Conservation (phyloP, 2,888 invertebrate species). For the Tetheella fluctuosa region DNA sequence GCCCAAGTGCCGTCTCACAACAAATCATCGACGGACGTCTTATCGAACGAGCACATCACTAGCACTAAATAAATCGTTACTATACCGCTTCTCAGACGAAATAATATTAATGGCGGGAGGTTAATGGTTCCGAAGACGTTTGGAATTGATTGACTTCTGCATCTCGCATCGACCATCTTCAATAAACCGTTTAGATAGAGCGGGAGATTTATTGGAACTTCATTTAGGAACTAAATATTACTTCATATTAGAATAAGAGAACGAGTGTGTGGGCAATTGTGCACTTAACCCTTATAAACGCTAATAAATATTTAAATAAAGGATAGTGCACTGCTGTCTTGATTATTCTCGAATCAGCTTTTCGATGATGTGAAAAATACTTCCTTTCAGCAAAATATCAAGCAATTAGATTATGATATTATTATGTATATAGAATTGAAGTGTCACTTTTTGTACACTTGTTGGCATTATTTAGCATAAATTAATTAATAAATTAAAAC, state of each 20-base stretch:
- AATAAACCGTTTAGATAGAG: constrained; percentile 39
- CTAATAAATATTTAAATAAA: neutral
- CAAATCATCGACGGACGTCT: constrained; percentile 71
- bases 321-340: too few species aligned
- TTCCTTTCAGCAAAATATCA: too few species aligned
- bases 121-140: constrained; percentile 74
- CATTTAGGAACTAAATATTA: constrained; percentile 37
- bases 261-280: neutral
- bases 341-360: too few species aligned
- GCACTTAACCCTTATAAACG: neutral
- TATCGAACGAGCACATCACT: constrained; percentile 78
- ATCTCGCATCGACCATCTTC: constrained; percentile 45
- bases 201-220: constrained; percentile 49
- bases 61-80: constrained; percentile 73
- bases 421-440: too few species aligned
- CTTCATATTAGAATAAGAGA: neutral
- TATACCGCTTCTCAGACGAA: constrained; percentile 60
- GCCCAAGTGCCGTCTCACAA: constrained; percentile 57
- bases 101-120: constrained; percentile 71
- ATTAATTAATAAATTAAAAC: neutral
- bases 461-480: neutral
- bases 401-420: too few species aligned
- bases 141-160: constrained; percentile 67
- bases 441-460: too few species aligned
- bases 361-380: too few species aligned